These are phyloP conservation scores for Conistra vaccinii DNA, from an alignment of 2,888 invertebrate genomes.

Conservation along the genomic window DNA sequence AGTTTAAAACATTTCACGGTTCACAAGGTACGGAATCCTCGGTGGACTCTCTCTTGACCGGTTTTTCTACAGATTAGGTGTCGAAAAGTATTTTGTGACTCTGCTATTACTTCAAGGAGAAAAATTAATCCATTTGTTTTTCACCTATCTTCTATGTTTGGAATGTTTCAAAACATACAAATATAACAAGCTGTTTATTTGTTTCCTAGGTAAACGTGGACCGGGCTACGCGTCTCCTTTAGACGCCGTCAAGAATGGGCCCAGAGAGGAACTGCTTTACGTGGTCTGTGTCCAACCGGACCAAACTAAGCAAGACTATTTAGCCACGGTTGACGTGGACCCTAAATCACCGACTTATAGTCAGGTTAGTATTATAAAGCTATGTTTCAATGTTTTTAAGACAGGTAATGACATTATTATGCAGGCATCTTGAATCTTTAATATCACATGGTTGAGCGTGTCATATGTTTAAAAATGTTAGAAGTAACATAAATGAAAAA, in stretches of 20 bases:
- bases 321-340: conserved; percentile 98
- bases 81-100: background rate
- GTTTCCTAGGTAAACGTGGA: conserved; percentile 83
- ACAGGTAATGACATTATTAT: conserved; percentile 2
- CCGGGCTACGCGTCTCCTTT: conserved; percentile 95
- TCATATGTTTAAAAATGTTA: background rate
- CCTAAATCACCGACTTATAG: conserved; percentile 96
- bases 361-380: conserved; percentile 88
- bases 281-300: conserved; percentile 96
- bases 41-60: no score
- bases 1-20: no score
- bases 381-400: background rate
- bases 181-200: conserved; percentile 4
- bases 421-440: no score
- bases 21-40: no score
- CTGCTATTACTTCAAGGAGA: background rate
- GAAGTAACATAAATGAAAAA: background rate
- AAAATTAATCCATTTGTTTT: background rate
- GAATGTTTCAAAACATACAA: background rate
- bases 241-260: conserved; percentile 96
- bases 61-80: background rate
- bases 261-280: conserved; percentile 96
- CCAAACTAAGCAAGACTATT: conserved; percentile 94
- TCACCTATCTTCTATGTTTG: background rate
- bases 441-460: background rate